Percentiles rank a stretch among this genome's conserved stretches.
Conservation (phyloP, 2,888 invertebrate genomes). For the Calliopum simillimum region DNA sequence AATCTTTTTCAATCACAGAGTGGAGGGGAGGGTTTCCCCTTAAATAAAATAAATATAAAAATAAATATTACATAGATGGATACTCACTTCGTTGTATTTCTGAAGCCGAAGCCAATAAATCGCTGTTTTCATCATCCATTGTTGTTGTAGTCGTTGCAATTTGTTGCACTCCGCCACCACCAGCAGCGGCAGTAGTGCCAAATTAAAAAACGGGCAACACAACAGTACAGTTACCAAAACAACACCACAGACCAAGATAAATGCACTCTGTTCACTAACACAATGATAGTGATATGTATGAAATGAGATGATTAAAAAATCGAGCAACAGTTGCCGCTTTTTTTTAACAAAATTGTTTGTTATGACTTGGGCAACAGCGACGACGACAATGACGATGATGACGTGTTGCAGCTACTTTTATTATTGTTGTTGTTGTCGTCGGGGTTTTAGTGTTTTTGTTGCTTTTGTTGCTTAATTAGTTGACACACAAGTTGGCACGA, state of each 20-base stretch:
- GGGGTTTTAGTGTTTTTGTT: constrained; percentile 5
- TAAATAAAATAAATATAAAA: constrained; percentile 4
- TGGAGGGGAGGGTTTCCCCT: too few species aligned
- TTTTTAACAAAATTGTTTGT: too few species aligned
- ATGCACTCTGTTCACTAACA: not conserved
- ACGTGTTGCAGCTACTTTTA: constrained; percentile 1
- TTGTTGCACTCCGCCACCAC: not conserved
- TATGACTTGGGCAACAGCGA: too few species aligned
- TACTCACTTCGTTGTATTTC: constrained; percentile 65
- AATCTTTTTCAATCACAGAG: too few species aligned
- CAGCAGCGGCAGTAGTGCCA: not conserved
- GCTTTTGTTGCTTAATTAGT: not conserved
- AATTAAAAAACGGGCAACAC: not conserved
- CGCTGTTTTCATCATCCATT: constrained; percentile 66
- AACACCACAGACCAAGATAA: not conserved
- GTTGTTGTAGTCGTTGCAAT: constrained; percentile 43
- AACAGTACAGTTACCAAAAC: not conserved
- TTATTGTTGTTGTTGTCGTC: constrained; percentile 17
- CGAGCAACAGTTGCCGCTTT: not conserved
- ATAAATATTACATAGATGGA: constrained; percentile 4
- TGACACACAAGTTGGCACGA: too few species aligned
- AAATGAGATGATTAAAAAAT: not conserved
- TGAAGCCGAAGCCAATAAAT: constrained; percentile 66
- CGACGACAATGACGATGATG: not conserved
- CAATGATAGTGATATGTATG: not conserved